Evolutionary conservation across 2,888 invertebrate species (phyloP), one percentile per base, ranked within the genome.

Genomic region (Cephus pulcher): DNA sequence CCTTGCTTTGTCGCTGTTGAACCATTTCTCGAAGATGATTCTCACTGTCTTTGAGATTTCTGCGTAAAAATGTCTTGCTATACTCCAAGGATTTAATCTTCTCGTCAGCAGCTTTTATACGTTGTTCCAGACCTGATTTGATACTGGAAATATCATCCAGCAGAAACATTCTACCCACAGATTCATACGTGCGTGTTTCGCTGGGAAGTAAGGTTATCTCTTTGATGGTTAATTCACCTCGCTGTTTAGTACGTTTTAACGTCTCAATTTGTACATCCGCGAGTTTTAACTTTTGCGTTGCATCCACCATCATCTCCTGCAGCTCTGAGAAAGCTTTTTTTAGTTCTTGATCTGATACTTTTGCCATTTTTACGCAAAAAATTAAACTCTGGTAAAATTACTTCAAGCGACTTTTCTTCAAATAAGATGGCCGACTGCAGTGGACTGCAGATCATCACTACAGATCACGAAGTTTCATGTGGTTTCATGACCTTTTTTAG

Each of bases 91-190:
- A 94, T 88, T 94, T 94, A n/a, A 96, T 95, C 89, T 96, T 95
- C 89, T 95, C 92, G 86, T 95, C 92, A 85, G 94, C 92, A 69
- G 90, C 88, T 34, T 90, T 92, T 89, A 93, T 95, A 86, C 93
- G 94, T 87, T 93, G 93, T 80, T 94, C 93, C 69, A 97, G 92
- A 86, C 94, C 95, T 35, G 92, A 92, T 86, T 95, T 94, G 3
- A 96, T 94, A 81, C 94, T 94, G 2, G 93, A 92, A 74, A 95
- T 92, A 80, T 95, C 94, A 76, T 95, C 95, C 37, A 95, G 92
- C 32, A 97, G 92, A 90, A 97, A 97, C 96, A 97, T 97, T 90
- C 97, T 93, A 11, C 97, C 97, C 3, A 97, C 94, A 35, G 96
- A 95, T 92, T 97, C 96, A 88, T 96, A 97, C 1, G 95, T 95